These are phyloP conservation scores for Diplolepis rosae DNA, from an alignment of 2,888 invertebrate genomes.

Conservation along the genomic window DNA sequence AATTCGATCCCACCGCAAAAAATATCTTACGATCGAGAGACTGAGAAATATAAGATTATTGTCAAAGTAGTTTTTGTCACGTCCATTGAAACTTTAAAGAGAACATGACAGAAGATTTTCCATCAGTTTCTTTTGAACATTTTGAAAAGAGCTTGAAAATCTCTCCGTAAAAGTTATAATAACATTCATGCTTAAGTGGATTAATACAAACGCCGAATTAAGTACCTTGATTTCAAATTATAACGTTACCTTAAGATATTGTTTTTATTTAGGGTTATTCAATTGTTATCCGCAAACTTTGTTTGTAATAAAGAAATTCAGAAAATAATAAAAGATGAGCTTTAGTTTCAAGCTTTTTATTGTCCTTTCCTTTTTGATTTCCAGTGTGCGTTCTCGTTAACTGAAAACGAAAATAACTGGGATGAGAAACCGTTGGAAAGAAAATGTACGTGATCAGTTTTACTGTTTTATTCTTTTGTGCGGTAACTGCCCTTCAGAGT, in stretches of 20 bases:
- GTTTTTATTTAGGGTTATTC: conserved; percentile 46
- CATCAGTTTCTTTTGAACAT: background rate
- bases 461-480: conserved; percentile 40
- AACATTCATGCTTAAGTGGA: conserved; percentile 1
- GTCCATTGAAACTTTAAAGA: background rate
- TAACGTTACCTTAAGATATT: conserved; percentile 36
- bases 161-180: background rate
- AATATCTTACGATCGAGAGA: background rate
- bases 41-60: background rate
- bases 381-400: conserved; percentile 39
- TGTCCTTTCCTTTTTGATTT: conserved; percentile 3
- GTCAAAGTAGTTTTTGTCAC: background rate
- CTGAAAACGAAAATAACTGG: conserved; percentile 53
- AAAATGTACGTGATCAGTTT: conserved; percentile 51
- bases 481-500: conserved; percentile 46
- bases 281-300: conserved; percentile 41
- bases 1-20: background rate
- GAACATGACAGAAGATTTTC: background rate
- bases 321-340: background rate
- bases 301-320: conserved; percentile 51
- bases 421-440: conserved; percentile 35
- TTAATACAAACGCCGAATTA: conserved; percentile 30
- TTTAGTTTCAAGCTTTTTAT: conserved; percentile 15
- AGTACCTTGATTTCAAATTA: conserved; percentile 23
- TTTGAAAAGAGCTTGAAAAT: background rate